Evolutionary conservation across 1,140 invertebrate genomes (phyloP).

Genomic region (Drosophila saltans): DNA sequence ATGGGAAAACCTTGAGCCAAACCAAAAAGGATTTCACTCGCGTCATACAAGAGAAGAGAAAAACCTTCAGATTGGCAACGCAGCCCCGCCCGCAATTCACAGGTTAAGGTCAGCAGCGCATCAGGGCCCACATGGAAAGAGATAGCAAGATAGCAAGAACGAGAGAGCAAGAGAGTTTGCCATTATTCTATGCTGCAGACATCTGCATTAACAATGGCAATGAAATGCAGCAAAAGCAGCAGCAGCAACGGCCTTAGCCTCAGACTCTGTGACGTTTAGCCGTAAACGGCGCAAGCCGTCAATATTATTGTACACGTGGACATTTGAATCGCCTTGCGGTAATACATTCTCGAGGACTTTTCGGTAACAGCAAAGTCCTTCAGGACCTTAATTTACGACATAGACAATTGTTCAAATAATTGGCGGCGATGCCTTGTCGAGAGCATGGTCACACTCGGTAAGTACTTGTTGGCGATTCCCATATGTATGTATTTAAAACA

Average conservation of each 20-base stretch:
- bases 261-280: constrained; percentile 61
- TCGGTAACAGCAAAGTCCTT: no score
- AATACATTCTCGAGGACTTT: no score
- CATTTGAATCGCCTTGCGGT: no score
- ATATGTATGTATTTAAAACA: no score
- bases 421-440: no score
- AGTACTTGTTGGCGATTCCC: no score
- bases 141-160: constrained; percentile 27
- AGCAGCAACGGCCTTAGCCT: constrained; percentile 17
- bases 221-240: constrained; percentile 51
- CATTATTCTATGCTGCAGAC: constrained; percentile 75
- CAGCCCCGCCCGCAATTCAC: constrained; percentile 62
- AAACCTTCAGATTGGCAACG: constrained; percentile 59
- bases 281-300: constrained; percentile 44
- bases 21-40: constrained; percentile 65
- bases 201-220: constrained; percentile 72
- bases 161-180: constrained; percentile 32
- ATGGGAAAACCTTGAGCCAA: constrained; percentile 42
- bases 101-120: constrained; percentile 66
- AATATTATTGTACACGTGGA: no score
- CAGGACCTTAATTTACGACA: no score
- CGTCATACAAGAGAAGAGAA: constrained; percentile 47
- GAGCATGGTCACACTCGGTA: no score
- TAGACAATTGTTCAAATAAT: no score
- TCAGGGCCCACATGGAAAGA: constrained; percentile 26